Percentiles rank a stretch among this genome's conserved stretches.
Conservation (phyloP, 1,140 invertebrate species). For the Drosophila chauvacae region DNA sequence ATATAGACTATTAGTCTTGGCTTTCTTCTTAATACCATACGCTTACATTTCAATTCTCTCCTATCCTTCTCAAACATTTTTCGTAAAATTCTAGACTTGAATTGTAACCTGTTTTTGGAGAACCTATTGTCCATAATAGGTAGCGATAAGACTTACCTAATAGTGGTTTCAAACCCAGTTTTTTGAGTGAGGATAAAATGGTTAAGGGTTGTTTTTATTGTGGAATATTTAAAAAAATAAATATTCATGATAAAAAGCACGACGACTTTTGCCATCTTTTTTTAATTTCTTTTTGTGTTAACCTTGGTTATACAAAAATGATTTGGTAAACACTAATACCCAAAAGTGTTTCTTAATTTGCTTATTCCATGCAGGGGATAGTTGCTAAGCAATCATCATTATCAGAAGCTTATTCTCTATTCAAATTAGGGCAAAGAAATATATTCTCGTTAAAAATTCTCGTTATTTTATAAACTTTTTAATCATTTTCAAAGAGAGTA, state of each 20-base stretch:
- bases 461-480: not conserved
- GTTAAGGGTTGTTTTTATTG: no score
- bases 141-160: not conserved
- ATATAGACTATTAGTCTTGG: not conserved
- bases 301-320: not conserved
- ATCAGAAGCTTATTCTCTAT: no score
- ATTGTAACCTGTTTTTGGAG: not conserved
- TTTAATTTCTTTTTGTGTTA: not conserved
- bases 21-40: not conserved
- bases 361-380: no score
- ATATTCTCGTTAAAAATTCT: no score
- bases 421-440: no score
- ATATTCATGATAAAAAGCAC: no score
- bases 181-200: no score
- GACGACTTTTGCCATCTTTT: no score
- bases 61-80: no score
- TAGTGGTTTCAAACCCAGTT: not conserved
- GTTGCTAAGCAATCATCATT: no score
- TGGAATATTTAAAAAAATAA: no score
- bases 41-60: not conserved
- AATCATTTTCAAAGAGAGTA: not conserved
- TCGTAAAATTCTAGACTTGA: not conserved
- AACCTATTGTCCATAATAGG: not conserved
- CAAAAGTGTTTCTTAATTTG: no score
- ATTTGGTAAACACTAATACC: not conserved